A percentile compares a stretch with the other conserved stretches of the same genome.
These are phyloP conservation scores for Atrina japonica DNA, from an alignment of 2,888 invertebrate genomes.

Conservation along the genomic window DNA sequence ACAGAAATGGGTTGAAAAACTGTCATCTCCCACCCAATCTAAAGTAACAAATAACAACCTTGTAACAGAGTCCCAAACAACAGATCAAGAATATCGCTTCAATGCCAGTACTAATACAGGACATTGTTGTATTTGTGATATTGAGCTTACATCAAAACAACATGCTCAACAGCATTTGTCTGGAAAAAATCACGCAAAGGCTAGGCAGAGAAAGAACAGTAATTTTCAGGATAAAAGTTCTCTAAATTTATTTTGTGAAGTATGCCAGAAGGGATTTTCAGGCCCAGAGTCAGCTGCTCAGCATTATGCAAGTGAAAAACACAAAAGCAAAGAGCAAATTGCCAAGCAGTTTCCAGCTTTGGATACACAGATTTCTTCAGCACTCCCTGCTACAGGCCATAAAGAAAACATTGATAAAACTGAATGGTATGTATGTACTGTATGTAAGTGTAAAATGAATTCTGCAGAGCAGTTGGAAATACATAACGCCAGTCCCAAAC, in stretches of 20 bases:
- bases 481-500: slow-evolving; percentile 57
- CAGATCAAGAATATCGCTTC: slow-evolving; percentile 46
- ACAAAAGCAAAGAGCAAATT: slow-evolving; percentile 49
- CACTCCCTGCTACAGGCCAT: background rate
- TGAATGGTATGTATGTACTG: slow-evolving; percentile 56
- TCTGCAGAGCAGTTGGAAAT: slow-evolving; percentile 55
- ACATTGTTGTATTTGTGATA: slow-evolving; percentile 52
- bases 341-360: background rate
- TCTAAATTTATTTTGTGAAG: slow-evolving; percentile 54
- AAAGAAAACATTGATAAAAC: slow-evolving; percentile 31
- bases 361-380: background rate
- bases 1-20: no score
- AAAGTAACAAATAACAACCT: background rate
- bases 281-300: slow-evolving; percentile 66
- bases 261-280: slow-evolving; percentile 61
- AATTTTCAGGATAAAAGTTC: background rate
- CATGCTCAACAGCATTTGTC: slow-evolving; percentile 46
- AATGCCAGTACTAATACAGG: slow-evolving; percentile 49
- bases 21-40: background rate
- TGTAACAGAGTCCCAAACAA: no score
- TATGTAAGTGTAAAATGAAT: slow-evolving; percentile 62
- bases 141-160: slow-evolving; percentile 46
- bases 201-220: slow-evolving; percentile 28
- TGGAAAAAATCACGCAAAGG: slow-evolving; percentile 52
- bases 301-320: slow-evolving; percentile 65